phyloP scores from a whole-genome alignment of 30 jellyfish, hydroid and myxozoan genomes.

The Aurelia coerulea region DNA sequence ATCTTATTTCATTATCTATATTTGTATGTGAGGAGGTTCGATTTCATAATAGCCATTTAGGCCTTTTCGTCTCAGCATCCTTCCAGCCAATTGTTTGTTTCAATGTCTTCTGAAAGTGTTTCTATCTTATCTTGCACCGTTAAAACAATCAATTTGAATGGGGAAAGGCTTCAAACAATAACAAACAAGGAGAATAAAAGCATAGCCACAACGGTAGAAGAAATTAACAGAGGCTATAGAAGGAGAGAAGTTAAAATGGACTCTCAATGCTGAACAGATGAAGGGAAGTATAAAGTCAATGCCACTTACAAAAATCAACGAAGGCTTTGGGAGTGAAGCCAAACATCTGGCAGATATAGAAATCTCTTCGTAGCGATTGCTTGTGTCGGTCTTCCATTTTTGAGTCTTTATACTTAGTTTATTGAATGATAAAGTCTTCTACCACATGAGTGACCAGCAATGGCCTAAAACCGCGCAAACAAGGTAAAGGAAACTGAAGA shows the following conservation, averaged over 20 bases:
- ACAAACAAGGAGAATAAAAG: too few relatives aligned
- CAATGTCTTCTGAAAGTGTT: too few relatives aligned
- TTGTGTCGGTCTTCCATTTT: constrained; percentile 9
- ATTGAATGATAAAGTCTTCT: neutral
- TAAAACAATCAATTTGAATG: too few relatives aligned
- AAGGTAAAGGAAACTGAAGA: constrained; percentile 46
- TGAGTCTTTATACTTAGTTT: neutral
- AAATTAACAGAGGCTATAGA: neutral
- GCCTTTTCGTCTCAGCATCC: too few relatives aligned
- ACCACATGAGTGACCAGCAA: constrained; percentile 29
- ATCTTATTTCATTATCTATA: too few relatives aligned
- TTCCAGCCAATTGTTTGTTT: too few relatives aligned
- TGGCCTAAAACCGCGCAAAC: constrained; percentile 44
- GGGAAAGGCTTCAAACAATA: too few relatives aligned
- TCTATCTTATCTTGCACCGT: too few relatives aligned
- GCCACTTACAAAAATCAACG: constrained; percentile 34
- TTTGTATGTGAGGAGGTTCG: too few relatives aligned
- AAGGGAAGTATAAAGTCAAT: neutral
- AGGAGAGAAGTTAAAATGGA: neutral
- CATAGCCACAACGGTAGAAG: neutral
- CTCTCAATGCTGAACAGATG: neutral
- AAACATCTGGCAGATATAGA: constrained; percentile 58
- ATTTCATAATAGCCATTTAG: too few relatives aligned
- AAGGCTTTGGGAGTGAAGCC: constrained; percentile 62
- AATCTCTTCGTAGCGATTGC: neutral